Conservation (phyloP, 2,113 vertebrate species). For the Paradisaea rubra region DNA sequence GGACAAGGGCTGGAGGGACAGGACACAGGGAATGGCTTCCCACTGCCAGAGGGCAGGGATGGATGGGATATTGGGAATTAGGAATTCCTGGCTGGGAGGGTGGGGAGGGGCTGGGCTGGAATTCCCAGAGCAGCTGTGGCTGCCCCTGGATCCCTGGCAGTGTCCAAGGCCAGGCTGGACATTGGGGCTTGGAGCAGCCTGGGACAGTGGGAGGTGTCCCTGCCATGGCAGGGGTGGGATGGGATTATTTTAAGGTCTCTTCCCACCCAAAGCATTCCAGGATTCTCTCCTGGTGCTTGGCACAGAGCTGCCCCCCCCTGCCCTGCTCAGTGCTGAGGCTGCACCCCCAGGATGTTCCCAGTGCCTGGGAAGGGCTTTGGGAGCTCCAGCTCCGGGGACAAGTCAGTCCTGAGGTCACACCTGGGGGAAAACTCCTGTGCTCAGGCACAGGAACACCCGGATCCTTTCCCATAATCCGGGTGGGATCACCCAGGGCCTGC, state of each 20-base stretch:
- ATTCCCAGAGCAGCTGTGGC: neutral
- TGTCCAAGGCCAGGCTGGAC: neutral
- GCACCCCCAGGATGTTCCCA: neutral
- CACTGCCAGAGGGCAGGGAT: neutral
- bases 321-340: neutral
- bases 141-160: neutral
- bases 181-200: neutral
- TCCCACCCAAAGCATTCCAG: neutral
- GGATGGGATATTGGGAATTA: neutral
- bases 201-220: neutral
- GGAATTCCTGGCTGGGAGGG: neutral
- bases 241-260: neutral
- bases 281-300: neutral
- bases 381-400: neutral
- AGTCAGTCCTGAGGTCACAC: neutral
- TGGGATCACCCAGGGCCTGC: rapidly evolving
- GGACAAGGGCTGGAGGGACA: rapidly evolving
- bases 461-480: neutral
- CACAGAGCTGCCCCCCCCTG: neutral
- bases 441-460: too few relatives aligned
- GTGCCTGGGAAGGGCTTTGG: neutral
- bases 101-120: neutral
- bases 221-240: neutral
- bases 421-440: too few relatives aligned
- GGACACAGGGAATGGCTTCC: neutral